phyloP scores from a whole-genome alignment of 2,888 invertebrate species.

The Ferdinandea cuprea region DNA sequence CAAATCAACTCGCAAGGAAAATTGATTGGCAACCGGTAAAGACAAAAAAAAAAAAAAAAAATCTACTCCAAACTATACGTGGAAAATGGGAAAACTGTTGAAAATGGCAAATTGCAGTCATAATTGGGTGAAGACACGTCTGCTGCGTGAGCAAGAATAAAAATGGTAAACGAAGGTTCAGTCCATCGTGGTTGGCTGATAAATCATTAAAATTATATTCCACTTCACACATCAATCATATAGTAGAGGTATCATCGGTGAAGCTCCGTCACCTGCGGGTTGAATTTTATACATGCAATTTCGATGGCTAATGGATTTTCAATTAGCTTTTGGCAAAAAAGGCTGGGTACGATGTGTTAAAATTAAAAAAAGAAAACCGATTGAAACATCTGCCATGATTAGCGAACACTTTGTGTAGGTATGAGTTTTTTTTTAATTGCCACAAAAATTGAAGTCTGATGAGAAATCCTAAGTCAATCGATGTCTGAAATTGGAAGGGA shows the following conservation, averaged over 20 bases:
- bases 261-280: constrained; percentile 4
- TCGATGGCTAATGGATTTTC: constrained; percentile 64
- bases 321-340: constrained; percentile 53
- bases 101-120: constrained; percentile 63
- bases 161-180: constrained; percentile 24
- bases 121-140: constrained; percentile 58
- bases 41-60: neutral
- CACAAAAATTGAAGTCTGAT: neutral
- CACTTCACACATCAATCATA: constrained; percentile 50
- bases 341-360: constrained; percentile 4
- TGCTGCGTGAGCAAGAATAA: constrained; percentile 5
- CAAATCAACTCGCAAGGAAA: constrained; percentile 39
- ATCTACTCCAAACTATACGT: neutral
- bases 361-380: neutral
- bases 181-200: constrained; percentile 1
- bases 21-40: constrained; percentile 43
- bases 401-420: neutral
- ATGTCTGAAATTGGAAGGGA: too few relatives aligned
- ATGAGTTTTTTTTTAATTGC: constrained; percentile 15
- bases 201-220: constrained; percentile 40
- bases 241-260: neutral
- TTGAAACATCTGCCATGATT: constrained; percentile 8
- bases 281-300: constrained; percentile 42
- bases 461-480: too few relatives aligned
- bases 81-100: constrained; percentile 43